Evolutionary conservation across 2,797 vertebrate genomes (phyloP), one percentile per base, ranked within the genome.

Genomic region (Setipinna tenuifilis): DNA sequence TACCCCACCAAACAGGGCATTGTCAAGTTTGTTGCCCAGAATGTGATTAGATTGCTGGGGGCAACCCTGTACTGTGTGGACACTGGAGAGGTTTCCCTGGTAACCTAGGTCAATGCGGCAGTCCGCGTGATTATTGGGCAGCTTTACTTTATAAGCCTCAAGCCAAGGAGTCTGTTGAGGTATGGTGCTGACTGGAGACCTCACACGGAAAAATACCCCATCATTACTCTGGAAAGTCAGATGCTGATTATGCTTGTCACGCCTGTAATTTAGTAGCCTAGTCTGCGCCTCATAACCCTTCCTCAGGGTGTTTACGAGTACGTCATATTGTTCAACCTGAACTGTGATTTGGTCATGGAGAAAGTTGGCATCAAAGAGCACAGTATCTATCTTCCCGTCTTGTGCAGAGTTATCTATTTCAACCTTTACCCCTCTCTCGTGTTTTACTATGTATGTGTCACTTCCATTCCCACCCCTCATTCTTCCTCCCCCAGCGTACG

Each of bases 361-460:
- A 71, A 91, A 92, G 68, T 91, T 88, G 83, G 89, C 91, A 19
- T 90, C 88, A 78, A 93, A 83, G 78, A 88, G 23, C 83, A 92
- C 87, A 4, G 84, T 89, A 46, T 92, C 92, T 0, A 57, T 85
- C 0, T 9, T 84, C 23, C 61, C n/a, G 86, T 93, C 89, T 31
- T 86, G 17, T 11, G 92, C 90, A 89, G 88, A 92, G 87, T 92
- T 92, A 50, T 89, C 5, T 0, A 92, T 92, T 17, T 44, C 2
- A 10, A 88, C 0, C 0, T 50, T 25, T 0, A n/a, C 0, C 61
- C 84, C 89, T 46, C 90, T 86, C 4, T 21, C 84, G 3, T 6
- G 83, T 86, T 92, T 93, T 82, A 93, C 88, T 7, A 86, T 12
- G 23, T 93, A 93, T 0, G 87, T 92, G 81, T 93, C 92, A 80